A percentile compares a stretch with the other conserved stretches of the same genome.
Conservation (phyloP, 2,888 invertebrate genomes). For the Sympetrum striolatum region DNA sequence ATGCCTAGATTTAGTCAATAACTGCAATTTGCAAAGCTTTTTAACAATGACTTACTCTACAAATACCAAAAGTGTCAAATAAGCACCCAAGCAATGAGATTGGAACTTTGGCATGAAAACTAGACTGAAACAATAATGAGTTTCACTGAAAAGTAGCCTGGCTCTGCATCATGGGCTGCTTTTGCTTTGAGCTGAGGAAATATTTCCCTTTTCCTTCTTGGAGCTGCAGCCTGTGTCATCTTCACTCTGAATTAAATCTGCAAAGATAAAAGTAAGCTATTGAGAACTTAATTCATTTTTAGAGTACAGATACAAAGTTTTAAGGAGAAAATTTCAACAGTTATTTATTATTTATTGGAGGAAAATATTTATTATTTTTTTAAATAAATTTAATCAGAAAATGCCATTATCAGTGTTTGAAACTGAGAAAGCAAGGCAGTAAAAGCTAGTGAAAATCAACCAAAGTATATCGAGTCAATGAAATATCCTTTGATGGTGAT, state of each 20-base stretch:
- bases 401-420: no score
- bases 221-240: neutral
- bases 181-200: neutral
- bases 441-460: no score
- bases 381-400: no score
- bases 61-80: neutral
- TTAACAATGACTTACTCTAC: conserved; percentile 20
- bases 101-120: conserved; percentile 39
- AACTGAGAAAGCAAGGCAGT: no score
- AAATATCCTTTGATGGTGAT: no score
- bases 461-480: no score
- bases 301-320: no score
- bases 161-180: neutral
- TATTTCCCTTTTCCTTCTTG: neutral
- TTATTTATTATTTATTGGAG: no score
- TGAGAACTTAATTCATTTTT: no score
- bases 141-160: neutral
- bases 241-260: neutral
- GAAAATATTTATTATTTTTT: no score
- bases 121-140: neutral
- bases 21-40: conserved; percentile 14
- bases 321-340: no score
- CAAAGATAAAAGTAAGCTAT: neutral
- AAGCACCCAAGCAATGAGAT: neutral
- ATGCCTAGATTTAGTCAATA: neutral